These are phyloP conservation scores for Drosophila phalerata DNA, from an alignment of 2,888 invertebrate species.

Conservation along the genomic window DNA sequence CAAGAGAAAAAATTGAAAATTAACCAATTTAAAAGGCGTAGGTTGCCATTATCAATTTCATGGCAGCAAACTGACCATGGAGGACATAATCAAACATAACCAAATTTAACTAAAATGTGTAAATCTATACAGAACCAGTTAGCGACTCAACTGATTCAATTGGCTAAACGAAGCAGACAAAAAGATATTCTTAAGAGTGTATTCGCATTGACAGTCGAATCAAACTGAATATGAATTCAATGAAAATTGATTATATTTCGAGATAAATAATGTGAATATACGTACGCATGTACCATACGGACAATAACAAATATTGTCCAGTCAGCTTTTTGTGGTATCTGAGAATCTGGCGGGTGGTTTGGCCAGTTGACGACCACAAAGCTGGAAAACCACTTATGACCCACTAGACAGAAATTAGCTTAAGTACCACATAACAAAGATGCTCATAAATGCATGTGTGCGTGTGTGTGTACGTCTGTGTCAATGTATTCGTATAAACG, in stretches of 20 bases:
- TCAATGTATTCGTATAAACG: conserved; percentile 11
- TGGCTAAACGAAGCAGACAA: conserved; percentile 12
- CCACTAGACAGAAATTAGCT: conserved; percentile 45
- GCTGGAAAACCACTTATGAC: conserved; percentile 35
- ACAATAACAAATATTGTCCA: conserved; percentile 11
- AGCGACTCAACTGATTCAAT: conserved; percentile 1
- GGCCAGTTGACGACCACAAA: conserved; percentile 7
- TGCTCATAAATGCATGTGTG: conserved; percentile 22
- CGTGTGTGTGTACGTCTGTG: conserved; percentile 1
- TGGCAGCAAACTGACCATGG: neutral
- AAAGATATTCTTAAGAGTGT: conserved; percentile 8
- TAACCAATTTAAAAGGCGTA: neutral
- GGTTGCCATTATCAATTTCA: neutral
- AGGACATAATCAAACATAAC: neutral
- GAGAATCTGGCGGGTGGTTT: conserved; percentile 7
- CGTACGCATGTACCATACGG: neutral
- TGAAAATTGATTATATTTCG: conserved; percentile 45
- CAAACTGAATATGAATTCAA: conserved; percentile 53
- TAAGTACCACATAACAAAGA: conserved; percentile 31
- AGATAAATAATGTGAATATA: conserved; percentile 11
- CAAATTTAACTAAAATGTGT: neutral
- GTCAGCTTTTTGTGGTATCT: conserved; percentile 13
- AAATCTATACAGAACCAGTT: neutral
- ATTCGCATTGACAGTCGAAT: conserved; percentile 38
- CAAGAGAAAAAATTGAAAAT: neutral